Evolutionary conservation across 2,113 vertebrate species (phyloP), one percentile per base, ranked within the genome.

Genomic region (Rhinogobius similis): DNA sequence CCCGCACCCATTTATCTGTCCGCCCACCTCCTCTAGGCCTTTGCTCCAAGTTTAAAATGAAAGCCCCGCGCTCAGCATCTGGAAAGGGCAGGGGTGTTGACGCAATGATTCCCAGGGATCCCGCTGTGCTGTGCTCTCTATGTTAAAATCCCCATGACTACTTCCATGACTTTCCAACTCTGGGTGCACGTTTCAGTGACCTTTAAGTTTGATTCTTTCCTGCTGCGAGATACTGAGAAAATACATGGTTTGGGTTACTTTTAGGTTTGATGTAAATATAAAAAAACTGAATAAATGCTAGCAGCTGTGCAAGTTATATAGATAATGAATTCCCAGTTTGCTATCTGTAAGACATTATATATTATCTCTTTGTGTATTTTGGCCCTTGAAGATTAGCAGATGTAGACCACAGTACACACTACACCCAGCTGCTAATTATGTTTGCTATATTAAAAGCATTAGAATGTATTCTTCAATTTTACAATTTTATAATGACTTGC

Each of bases 41-140:
- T 73, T 63, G 72, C 76, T 78, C 69, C 79, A 78, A 23, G 4
- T 82, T 76, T 82, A 79, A 87, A 92, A 64, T 58, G 68, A 89
- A 91, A 88, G 76, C 77, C 74, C 69, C 64, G 29, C 75, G 70
- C 71, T 88, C 85, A 81, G 88, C 88, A 90, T 92, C 88, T 90
- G 87, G 85, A 90, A 76, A 87, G 81, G 76, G 62, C 77, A 36
- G 65, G 79, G 62, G 82, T 50, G 69, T 76, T 91, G 89, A 92
- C 74, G 81, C 68, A 80, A 82, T 67, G 75, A 67, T 86, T 81
- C 73, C 58, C 71, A 68, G 80, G 71, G 67, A 67, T 79, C 76
- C 78, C 61, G 80, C 1, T 11, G 73, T n/a, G 68, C 59, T 10
- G 38, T 10, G 3, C 52, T 55, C 68, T 36, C 36, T 16, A 63